These are phyloP conservation scores for Lamellibrachia satsuma DNA, from an alignment of 2,888 invertebrate species.

Conservation along the genomic window DNA sequence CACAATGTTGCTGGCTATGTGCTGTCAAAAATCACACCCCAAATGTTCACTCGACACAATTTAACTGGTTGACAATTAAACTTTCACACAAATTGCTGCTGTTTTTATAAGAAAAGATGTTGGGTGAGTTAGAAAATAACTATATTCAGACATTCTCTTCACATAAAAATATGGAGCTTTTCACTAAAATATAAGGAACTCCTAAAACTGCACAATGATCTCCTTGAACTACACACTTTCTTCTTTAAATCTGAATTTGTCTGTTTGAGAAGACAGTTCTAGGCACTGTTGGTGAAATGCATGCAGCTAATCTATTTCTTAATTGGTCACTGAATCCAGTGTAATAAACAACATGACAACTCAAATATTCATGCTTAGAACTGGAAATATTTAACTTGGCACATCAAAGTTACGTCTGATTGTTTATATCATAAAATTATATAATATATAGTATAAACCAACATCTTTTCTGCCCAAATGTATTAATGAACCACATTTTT, in stretches of 20 bases:
- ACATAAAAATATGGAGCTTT: background rate
- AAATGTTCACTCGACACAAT: conserved; percentile 24
- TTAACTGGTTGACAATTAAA: background rate
- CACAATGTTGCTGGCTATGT: conserved; percentile 64
- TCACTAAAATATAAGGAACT: background rate
- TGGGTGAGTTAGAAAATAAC: too few species aligned
- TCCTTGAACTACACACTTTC: too few species aligned
- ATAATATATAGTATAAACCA: too few species aligned
- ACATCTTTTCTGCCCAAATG: too few species aligned
- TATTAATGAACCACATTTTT: too few species aligned
- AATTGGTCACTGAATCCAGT: too few species aligned
- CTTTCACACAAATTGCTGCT: background rate
- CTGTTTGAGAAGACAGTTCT: background rate
- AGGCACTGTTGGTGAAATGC: too few species aligned
- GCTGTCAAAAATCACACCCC: conserved; percentile 47
- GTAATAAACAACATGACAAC: background rate
- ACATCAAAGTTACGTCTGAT: background rate
- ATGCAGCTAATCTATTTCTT: too few species aligned
- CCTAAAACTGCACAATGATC: too few species aligned
- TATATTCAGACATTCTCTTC: background rate
- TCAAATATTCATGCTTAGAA: background rate
- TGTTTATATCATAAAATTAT: too few species aligned
- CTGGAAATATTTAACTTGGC: too few species aligned
- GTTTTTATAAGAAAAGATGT: too few species aligned
- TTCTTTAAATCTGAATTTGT: background rate